Evolutionary conservation across 2,888 invertebrate species (phyloP).

Genomic region (Auanema freiburgensis): DNA sequence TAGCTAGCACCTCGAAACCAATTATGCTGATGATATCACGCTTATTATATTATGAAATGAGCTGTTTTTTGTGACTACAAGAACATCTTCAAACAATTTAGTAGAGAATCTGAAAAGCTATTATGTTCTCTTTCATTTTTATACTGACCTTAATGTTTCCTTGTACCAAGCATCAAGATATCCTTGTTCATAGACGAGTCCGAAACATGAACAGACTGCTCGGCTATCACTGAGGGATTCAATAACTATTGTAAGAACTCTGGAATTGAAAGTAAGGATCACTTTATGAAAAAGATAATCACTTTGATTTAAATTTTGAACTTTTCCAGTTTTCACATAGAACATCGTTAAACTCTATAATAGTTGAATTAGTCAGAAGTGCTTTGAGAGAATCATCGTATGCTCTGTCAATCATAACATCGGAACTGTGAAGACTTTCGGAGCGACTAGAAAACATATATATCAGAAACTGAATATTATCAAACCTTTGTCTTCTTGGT

Average conservation of each 20-base stretch:
- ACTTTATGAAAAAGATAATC: too few species aligned
- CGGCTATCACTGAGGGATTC: too few species aligned
- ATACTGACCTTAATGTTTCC: background rate
- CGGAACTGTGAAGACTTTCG: background rate
- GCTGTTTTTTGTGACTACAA: too few species aligned
- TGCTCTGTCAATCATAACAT: background rate
- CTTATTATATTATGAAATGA: too few species aligned
- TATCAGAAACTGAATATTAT: constrained; percentile 1
- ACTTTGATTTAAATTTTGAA: background rate
- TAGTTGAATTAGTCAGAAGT: background rate
- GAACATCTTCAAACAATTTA: too few species aligned
- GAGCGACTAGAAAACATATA: background rate
- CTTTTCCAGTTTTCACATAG: constrained; percentile 3
- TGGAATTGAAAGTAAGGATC: too few species aligned
- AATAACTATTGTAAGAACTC: too few species aligned
- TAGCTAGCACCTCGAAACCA: too few species aligned
- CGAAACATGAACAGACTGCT: background rate
- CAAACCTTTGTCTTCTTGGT: background rate
- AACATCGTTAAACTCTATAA: background rate
- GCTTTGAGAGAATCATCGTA: background rate
- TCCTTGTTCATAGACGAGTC: background rate
- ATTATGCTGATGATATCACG: too few species aligned
- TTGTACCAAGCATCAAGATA: constrained; percentile 2
- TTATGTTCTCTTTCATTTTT: background rate
- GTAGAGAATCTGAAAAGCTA: too few species aligned